A percentile compares a stretch with the other conserved stretches of the same genome.
Evolutionary conservation across 2,888 invertebrate species (phyloP).

Genomic region (Caenorhabditis auriculariae): DNA sequence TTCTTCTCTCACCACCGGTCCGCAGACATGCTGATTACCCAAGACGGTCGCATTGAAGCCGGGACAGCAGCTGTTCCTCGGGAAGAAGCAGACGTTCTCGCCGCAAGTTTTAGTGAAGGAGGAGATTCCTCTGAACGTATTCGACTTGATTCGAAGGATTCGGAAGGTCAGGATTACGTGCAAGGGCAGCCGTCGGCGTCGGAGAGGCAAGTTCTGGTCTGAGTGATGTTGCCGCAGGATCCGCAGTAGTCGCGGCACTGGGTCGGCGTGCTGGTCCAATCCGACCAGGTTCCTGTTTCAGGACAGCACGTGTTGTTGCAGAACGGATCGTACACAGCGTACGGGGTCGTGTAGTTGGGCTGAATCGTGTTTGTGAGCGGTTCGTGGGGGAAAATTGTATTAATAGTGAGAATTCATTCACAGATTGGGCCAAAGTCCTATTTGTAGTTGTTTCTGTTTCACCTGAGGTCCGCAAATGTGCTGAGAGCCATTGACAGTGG

Average conservation of each 20-base stretch:
- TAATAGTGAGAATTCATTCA: too few relatives aligned
- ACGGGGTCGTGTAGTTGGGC: conserved; percentile 18
- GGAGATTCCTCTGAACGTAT: neutral
- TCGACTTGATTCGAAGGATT: neutral
- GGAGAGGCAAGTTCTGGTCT: conserved; percentile 29
- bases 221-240: conserved; percentile 33
- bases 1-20: conserved; percentile 16
- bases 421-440: too few relatives aligned
- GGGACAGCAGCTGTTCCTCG: too few relatives aligned
- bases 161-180: too few relatives aligned
- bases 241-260: conserved; percentile 39
- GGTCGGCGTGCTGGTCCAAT: conserved; percentile 19
- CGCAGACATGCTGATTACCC: conserved; percentile 13
- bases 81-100: too few relatives aligned
- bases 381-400: too few relatives aligned
- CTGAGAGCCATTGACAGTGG: conserved; percentile 9
- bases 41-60: too few relatives aligned
- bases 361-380: conserved; percentile 2
- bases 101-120: too few relatives aligned
- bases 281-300: conserved; percentile 22
- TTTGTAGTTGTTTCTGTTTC: too few relatives aligned
- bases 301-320: conserved; percentile 8
- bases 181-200: conserved; percentile 31
- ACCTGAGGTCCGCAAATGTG: conserved; percentile 32
- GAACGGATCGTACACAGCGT: conserved; percentile 17